Conservation (phyloP, 2,113 vertebrate genomes). For the Collichthys lucidus region DNA sequence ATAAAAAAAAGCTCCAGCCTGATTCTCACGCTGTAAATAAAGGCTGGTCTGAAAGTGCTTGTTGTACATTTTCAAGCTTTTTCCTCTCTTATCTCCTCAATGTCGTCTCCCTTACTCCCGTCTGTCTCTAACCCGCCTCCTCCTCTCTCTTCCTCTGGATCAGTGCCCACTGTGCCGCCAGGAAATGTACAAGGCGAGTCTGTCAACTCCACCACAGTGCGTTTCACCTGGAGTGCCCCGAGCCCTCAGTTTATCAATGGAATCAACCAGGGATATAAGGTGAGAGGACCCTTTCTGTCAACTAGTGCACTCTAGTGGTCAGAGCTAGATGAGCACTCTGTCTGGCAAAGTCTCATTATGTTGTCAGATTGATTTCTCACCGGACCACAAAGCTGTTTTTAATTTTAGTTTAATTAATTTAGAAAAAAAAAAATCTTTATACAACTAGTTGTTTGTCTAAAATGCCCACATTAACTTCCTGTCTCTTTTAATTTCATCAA, state of each 20-base stretch:
- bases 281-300: conserved; percentile 74
- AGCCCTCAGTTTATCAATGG: conserved; percentile 99
- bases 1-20: conserved; percentile 28
- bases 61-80: conserved; percentile 17
- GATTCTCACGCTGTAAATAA: conserved; percentile 54
- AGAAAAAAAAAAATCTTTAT: neutral
- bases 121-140: neutral
- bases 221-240: conserved; percentile 95
- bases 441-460: neutral
- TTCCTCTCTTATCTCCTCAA: conserved; percentile 33
- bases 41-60: conserved; percentile 41
- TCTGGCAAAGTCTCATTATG: neutral
- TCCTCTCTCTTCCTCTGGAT: conserved; percentile 44
- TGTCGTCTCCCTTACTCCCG: conserved; percentile 7
- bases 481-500: neutral
- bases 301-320: conserved; percentile 62
- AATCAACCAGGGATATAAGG: conserved; percentile 99
- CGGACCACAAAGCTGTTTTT: neutral
- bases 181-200: conserved; percentile 94
- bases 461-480: neutral
- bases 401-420: neutral
- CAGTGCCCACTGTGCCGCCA: conserved; percentile 96
- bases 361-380: too few relatives aligned
- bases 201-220: conserved; percentile 95
- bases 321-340: conserved; percentile 38